Evolutionary conservation across 2,888 invertebrate species (phyloP).

Genomic region (Andricus curvator): DNA sequence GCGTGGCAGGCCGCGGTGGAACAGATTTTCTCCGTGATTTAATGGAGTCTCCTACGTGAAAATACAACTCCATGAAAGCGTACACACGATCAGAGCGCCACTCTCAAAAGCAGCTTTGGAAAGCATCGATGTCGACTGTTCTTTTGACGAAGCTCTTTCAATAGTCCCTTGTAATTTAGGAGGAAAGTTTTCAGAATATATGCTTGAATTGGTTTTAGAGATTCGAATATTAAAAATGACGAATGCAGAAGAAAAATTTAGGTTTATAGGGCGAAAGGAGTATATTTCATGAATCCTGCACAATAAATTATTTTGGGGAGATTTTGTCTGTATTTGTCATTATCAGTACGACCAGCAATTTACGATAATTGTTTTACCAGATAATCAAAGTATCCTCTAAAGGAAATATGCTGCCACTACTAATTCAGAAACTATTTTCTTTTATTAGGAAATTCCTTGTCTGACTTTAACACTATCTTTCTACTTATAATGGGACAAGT

Average conservation of each 20-base stretch:
- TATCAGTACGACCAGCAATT: too few species aligned
- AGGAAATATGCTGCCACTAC: too few species aligned
- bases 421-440: too few species aligned
- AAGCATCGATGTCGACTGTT: constrained; percentile 32
- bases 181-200: constrained; percentile 1
- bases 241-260: too few species aligned
- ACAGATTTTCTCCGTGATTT: constrained; percentile 77
- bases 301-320: too few species aligned
- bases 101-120: constrained; percentile 30
- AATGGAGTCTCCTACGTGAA: constrained; percentile 72
- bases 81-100: constrained; percentile 31
- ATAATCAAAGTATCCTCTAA: too few species aligned
- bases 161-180: constrained; percentile 4
- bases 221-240: too few species aligned
- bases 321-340: too few species aligned
- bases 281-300: too few species aligned
- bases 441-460: background rate
- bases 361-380: too few species aligned
- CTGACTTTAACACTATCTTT: background rate
- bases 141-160: constrained; percentile 30
- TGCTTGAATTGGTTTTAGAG: too few species aligned
- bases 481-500: background rate
- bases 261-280: too few species aligned
- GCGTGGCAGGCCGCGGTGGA: constrained; percentile 69
- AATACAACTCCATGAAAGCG: constrained; percentile 55